A percentile compares a stretch with the other conserved stretches of the same genome.
phyloP scores from a whole-genome alignment of 2,113 vertebrate genomes.

The Tragelaphus strepsiceros region DNA sequence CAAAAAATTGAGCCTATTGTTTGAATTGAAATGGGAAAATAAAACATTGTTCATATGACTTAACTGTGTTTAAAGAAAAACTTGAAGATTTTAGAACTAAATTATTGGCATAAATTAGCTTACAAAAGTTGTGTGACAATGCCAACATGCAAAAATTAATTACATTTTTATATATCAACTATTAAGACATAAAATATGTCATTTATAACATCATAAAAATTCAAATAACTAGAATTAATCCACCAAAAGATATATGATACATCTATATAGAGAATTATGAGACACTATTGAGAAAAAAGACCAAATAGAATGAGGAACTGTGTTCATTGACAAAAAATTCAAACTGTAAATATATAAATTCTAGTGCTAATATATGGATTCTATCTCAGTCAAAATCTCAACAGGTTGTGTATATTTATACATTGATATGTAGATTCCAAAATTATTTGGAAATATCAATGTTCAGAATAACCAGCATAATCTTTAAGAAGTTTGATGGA shows the following conservation, averaged over 20 bases:
- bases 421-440: not conserved
- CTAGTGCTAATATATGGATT: not conserved
- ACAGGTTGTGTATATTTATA: not conserved
- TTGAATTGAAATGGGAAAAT: not conserved
- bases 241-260: not conserved
- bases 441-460: not conserved
- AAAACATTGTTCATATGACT: not conserved
- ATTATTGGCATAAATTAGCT: not conserved
- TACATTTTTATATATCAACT: not conserved
- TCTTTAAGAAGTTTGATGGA: not conserved
- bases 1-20: not conserved
- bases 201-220: not conserved
- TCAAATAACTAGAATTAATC: not conserved
- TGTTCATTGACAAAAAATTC: not conserved
- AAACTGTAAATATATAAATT: not conserved
- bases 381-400: not conserved
- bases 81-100: not conserved
- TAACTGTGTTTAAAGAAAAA: slow-evolving; percentile 6
- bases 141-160: not conserved
- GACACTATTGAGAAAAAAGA: not conserved
- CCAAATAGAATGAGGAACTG: not conserved
- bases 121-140: not conserved
- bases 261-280: not conserved
- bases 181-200: not conserved
- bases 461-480: not conserved